A percentile compares a stretch with the other conserved stretches of the same genome.
These are phyloP conservation scores for Ellobius talpinus DNA, from an alignment of 2,113 vertebrate genomes.

Conservation along the genomic window DNA sequence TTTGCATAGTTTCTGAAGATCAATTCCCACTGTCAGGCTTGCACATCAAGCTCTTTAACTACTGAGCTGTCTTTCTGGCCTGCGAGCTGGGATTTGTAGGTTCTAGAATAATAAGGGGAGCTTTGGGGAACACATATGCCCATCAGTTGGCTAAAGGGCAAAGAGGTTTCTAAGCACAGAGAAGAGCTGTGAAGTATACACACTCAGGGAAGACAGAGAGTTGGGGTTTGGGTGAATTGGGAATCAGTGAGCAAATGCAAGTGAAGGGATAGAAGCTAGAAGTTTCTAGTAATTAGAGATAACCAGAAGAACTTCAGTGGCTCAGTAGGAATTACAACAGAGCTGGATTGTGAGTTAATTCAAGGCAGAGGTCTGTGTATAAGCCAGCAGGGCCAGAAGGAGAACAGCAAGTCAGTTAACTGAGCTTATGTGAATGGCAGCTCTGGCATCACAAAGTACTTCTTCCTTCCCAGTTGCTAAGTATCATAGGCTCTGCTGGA, in stretches of 20 bases:
- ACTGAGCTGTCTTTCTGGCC: background rate
- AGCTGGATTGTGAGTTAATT: background rate
- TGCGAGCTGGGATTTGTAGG: background rate
- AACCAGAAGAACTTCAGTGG: background rate
- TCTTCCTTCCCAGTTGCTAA: background rate
- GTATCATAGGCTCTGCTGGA: background rate
- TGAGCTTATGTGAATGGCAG: background rate
- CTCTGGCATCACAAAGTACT: background rate
- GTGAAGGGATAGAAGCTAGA: background rate
- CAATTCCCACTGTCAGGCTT: too few relatives aligned
- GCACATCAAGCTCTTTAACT: background rate
- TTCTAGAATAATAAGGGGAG: background rate
- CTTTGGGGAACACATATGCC: background rate
- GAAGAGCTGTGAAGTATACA: background rate
- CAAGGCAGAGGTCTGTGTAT: background rate
- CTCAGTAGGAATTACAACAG: constrained; percentile 1
- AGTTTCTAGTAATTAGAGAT: constrained; percentile 39
- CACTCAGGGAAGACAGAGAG: background rate
- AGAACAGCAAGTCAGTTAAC: background rate
- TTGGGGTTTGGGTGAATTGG: background rate
- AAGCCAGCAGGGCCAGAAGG: background rate
- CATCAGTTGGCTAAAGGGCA: background rate
- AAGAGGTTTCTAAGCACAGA: background rate
- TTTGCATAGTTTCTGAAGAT: background rate
- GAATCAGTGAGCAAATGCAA: background rate